A percentile compares a stretch with the other conserved stretches of the same genome.
phyloP scores from a whole-genome alignment of 2,797 vertebrate species.

The Acipenser oxyrinchus region DNA sequence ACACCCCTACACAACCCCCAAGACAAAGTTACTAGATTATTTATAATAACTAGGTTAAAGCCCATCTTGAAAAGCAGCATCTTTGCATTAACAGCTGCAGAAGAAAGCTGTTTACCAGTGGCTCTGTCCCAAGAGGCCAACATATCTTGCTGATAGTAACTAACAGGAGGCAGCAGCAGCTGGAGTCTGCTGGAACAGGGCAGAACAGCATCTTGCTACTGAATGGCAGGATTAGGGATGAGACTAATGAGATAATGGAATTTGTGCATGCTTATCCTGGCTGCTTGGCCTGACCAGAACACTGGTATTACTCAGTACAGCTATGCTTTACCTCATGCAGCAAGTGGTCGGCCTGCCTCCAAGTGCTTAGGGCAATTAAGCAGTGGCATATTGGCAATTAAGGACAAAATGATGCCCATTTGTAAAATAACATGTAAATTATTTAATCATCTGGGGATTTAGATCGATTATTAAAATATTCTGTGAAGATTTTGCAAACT shows the following conservation, averaged over 20 bases:
- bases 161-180: constrained; percentile 37
- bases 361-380: constrained; percentile 22
- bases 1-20: too few relatives aligned
- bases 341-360: constrained; percentile 26
- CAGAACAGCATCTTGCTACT: constrained; percentile 30
- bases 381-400: constrained; percentile 43
- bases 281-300: constrained; percentile 34
- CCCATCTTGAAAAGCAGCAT: neutral
- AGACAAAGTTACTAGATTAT: too few relatives aligned
- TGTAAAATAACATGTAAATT: constrained; percentile 13
- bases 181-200: constrained; percentile 25
- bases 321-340: constrained; percentile 34
- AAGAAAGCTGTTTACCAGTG: constrained; percentile 30
- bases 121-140: constrained; percentile 31
- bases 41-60: too few relatives aligned
- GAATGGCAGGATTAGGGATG: constrained; percentile 39
- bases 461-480: neutral
- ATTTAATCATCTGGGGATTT: constrained; percentile 15
- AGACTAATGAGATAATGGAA: constrained; percentile 43
- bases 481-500: too few relatives aligned
- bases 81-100: constrained; percentile 40
- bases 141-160: constrained; percentile 31
- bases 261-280: constrained; percentile 35
- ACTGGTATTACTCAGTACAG: constrained; percentile 36
- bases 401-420: constrained; percentile 35